phyloP scores from a whole-genome alignment of 1,140 invertebrate species.

The Cotesia glomerata region DNA sequence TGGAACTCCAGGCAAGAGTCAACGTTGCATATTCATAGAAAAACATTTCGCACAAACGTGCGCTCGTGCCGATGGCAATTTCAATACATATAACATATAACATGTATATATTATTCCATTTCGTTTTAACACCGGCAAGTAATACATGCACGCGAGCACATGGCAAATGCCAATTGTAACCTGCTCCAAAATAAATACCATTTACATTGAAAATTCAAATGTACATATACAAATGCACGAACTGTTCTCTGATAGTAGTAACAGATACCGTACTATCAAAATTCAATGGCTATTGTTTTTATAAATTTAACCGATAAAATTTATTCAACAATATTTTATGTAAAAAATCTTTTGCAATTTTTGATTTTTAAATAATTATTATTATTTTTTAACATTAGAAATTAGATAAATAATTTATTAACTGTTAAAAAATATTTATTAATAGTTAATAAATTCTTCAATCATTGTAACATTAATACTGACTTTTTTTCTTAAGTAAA shows the following conservation, averaged over 20 bases:
- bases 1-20: neutral
- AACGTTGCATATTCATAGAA: conserved; percentile 15
- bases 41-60: conserved; percentile 14
- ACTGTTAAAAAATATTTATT: no score
- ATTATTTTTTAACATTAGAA: no score
- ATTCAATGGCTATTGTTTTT: conserved; percentile 8
- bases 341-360: no score
- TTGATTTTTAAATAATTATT: neutral
- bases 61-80: conserved; percentile 1
- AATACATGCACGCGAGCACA: neutral
- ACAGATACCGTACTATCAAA: neutral
- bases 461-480: no score
- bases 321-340: no score
- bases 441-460: no score
- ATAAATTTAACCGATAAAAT: neutral
- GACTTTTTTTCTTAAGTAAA: no score
- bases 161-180: conserved; percentile 4
- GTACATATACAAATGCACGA: neutral
- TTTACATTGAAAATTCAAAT: conserved; percentile 2
- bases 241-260: neutral
- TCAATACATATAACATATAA: neutral
- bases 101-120: neutral
- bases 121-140: neutral
- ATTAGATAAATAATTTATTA: no score
- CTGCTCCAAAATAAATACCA: conserved; percentile 3